Percentiles rank a stretch among this genome's conserved stretches.
Evolutionary conservation across 2,888 invertebrate species (phyloP).

Genomic region (Drosophila hamatofila): DNA sequence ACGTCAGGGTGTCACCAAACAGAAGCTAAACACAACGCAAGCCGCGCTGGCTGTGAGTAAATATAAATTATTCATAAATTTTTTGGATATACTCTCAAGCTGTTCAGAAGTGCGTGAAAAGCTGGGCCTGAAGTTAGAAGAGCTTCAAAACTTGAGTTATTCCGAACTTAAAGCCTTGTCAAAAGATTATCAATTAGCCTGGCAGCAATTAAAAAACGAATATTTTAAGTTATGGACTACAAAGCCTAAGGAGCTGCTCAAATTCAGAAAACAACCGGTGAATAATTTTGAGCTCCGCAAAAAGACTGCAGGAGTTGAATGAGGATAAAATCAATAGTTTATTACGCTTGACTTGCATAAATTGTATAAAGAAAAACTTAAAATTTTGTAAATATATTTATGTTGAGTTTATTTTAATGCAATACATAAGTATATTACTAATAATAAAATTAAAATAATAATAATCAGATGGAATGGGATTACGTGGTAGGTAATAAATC

Average conservation of each 20-base stretch:
- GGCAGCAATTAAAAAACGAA: conserved; percentile 85
- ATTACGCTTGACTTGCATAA: no score
- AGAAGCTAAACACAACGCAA: conserved; percentile 84
- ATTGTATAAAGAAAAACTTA: no score
- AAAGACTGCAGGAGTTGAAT: background rate
- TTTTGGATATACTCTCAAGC: conserved; percentile 84
- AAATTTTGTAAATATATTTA: background rate
- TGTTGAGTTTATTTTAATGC: background rate
- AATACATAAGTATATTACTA: no score
- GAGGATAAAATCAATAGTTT: background rate
- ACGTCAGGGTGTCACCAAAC: conserved; percentile 92
- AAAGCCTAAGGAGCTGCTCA: conserved; percentile 84
- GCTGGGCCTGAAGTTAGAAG: conserved; percentile 21
- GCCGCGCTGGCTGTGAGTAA: conserved; percentile 87
- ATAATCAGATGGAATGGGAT: no score
- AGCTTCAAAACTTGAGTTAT: conserved; percentile 63
- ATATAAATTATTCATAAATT: conserved; percentile 86
- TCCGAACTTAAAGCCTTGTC: conserved; percentile 68
- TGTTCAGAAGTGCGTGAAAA: conserved; percentile 67
- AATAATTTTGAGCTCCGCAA: background rate
- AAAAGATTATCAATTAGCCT: conserved; percentile 83
- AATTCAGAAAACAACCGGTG: conserved; percentile 43
- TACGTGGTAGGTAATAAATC: background rate
- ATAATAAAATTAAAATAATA: no score
- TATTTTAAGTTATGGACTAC: conserved; percentile 87